Evolutionary conservation across 2,113 vertebrate genomes (phyloP), one percentile per base, ranked within the genome.

Genomic region (Stercorarius parasiticus): DNA sequence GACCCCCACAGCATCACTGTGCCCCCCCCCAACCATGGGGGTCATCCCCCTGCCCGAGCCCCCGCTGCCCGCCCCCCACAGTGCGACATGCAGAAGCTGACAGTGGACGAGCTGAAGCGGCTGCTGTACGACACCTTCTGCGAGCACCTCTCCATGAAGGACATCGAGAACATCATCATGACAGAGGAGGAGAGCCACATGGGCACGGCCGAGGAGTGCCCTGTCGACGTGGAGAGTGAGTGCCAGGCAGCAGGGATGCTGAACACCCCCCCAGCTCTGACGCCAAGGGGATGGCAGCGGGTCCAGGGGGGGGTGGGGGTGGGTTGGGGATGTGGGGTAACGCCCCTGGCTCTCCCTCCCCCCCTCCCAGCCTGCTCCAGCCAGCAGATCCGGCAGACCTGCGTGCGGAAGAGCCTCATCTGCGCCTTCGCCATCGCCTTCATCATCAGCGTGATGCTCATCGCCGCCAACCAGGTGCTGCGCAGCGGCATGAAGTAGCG

Each of bases 141-240:
- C 8, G 99, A 99, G 95, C 99, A 99, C 97, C 98, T 99, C 89
- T 99, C 99, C 97, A 99, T 99, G 99, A 99, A 99, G 97, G 99
- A 99, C 99, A 99, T 99, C 8, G 99, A 99, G 98, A 99, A 99
- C 98, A 99, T 99, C 98, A 99, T 99, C 97, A 99, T 99, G 99
- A 99, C 99, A 0, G 99, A 99, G 89, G 98, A 99, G 98, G 99
- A 99, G 94, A 99, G 99, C 97, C 99, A 99, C 98, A 98, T 99
- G 97, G 99, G 99, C 97, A 99, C 99, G 15, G 98, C 99, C 0
- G 99, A 98, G 96, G 99, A 99, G 91, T 99, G 99, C 92, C 99
- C 99, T 3, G 99, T 99, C 59, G 99, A 99, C 2, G 99, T 99
- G 97, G 99, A 99, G 98, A 99, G 99, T 99, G 98, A 99, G 99